Evolutionary conservation across 2,797 vertebrate species (phyloP).

Genomic region (Spinibarbus caldwelli): DNA sequence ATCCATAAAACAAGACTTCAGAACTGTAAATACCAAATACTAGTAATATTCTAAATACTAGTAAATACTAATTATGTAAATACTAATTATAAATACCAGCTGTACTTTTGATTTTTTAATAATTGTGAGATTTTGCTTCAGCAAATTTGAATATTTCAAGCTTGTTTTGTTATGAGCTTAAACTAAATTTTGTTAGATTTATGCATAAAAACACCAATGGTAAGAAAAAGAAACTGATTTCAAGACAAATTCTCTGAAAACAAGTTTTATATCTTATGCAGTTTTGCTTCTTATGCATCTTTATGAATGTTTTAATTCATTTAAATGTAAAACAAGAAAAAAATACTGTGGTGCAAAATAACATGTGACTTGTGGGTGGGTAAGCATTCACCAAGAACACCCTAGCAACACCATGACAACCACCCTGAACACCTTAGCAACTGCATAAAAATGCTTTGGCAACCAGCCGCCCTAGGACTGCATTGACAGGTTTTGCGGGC

Average conservation of each 20-base stretch:
- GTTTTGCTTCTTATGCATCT: background rate
- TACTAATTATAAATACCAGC: background rate
- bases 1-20: background rate
- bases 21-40: background rate
- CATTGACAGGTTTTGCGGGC: background rate
- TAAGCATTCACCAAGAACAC: background rate
- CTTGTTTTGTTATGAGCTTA: background rate
- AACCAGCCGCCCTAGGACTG: background rate
- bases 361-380: background rate
- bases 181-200: background rate
- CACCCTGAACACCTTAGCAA: background rate
- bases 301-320: background rate
- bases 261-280: background rate
- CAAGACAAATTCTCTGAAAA: background rate
- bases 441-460: background rate
- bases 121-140: background rate
- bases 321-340: background rate
- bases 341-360: background rate
- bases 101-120: background rate
- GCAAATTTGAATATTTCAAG: background rate
- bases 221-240: background rate
- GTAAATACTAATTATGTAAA: background rate
- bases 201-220: background rate
- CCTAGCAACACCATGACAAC: background rate
- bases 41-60: too few species aligned